Evolutionary conservation across 2,888 invertebrate genomes (phyloP).

Genomic region (Micoletzkya japonica): DNA sequence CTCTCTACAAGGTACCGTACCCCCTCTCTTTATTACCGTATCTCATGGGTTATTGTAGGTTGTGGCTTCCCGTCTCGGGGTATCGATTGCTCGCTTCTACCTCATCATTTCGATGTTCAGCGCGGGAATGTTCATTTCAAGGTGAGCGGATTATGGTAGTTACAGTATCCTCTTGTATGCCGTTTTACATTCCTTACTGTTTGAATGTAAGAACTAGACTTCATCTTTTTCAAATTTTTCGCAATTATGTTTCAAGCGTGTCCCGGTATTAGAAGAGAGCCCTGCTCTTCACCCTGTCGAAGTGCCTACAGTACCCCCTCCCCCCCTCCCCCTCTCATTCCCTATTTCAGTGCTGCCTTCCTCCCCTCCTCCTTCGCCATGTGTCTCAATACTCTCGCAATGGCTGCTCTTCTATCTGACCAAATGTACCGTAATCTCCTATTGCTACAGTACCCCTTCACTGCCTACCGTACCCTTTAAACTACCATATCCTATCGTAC

Average conservation of each 20-base stretch:
- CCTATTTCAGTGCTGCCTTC: constrained; percentile 74
- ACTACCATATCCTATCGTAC: background rate
- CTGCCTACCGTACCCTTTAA: background rate
- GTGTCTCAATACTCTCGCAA: constrained; percentile 80
- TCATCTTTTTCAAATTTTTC: too few species aligned
- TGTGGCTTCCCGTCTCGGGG: constrained; percentile 64
- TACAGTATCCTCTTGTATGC: too few species aligned
- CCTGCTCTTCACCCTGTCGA: too few species aligned
- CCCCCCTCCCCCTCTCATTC: too few species aligned
- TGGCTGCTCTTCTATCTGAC: constrained; percentile 84
- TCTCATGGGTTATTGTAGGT: constrained; percentile 77
- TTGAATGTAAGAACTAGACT: too few species aligned
- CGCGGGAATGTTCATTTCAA: constrained; percentile 86
- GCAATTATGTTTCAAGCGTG: too few species aligned
- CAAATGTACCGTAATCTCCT: constrained; percentile 33
- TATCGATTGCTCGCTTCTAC: constrained; percentile 38
- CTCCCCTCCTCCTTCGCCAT: constrained; percentile 93
- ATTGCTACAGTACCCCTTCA: background rate
- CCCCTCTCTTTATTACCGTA: background rate
- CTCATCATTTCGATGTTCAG: constrained; percentile 72
- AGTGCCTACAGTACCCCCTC: too few species aligned
- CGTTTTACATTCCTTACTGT: too few species aligned
- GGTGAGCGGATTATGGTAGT: constrained; percentile 16
- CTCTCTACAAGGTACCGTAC: constrained; percentile 64
- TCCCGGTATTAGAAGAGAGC: too few species aligned